Evolutionary conservation across 2,888 invertebrate species (phyloP).

Genomic region (Acholoe squamosa): DNA sequence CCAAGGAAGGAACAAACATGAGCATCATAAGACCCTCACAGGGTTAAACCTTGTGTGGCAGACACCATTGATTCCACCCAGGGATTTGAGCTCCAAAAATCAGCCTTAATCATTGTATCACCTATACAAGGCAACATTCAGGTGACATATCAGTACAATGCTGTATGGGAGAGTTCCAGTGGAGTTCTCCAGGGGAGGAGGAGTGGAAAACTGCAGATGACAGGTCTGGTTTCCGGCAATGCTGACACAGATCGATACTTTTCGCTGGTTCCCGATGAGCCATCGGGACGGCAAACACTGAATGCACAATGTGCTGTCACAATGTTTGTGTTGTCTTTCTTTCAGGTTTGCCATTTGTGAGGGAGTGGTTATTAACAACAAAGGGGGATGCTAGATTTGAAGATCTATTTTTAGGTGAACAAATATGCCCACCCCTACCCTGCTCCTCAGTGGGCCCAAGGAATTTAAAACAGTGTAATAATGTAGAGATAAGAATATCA

Average conservation of each 20-base stretch:
- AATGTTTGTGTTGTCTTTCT: no score
- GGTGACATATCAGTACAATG: no score
- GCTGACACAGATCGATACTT: conserved; percentile 3
- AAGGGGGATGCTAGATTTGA: no score
- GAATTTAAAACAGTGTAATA: no score
- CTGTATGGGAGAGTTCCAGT: neutral
- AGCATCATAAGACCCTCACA: no score
- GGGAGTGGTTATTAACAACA: no score
- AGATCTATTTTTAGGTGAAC: no score
- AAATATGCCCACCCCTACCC: no score
- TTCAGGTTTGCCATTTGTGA: no score
- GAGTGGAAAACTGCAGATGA: neutral
- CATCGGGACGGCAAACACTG: neutral
- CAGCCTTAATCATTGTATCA: neutral
- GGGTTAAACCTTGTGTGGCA: neutral
- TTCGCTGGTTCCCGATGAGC: neutral
- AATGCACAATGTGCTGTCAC: neutral
- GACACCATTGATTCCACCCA: neutral
- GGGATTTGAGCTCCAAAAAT: neutral
- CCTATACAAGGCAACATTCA: neutral
- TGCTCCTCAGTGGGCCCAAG: no score
- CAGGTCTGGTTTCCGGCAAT: neutral
- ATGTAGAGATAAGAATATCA: no score
- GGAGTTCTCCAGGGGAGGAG: neutral
- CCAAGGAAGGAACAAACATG: no score